Base-by-base conservation (phyloP, 1,140 invertebrate species). In the Pogonomyrmex barbatus region DNA sequence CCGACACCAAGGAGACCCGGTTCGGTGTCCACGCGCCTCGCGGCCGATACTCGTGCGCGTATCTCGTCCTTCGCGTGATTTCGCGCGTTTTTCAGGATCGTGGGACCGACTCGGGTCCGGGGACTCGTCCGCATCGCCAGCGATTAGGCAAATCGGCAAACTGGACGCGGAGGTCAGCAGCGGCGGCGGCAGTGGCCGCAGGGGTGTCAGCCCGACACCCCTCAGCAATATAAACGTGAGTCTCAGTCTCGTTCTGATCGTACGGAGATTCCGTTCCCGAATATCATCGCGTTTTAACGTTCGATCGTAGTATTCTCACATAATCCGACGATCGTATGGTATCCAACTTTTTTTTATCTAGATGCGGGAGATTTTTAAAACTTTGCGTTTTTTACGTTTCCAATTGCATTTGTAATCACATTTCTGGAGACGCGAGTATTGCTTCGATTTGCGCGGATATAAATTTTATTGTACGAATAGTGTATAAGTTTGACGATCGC, bases 181-280 rank as follows among this genome's bases (percentile, higher is more conserved):
- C 75, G 90, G 91, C 77, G 92, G 88, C 91, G 91, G 91, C 90
- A 84, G 88, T 36, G 89, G 93, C 92, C 94, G 94, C 91, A 92
- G 94, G 93, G 94, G 91, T 90, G 79, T 90, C 77, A 94, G 93
- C 90, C 89, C 93, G 83, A 90, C 92, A 68, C 91, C 94, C 81
- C 91, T 95, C 67, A 92, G 89, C 91, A 93, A 85, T 78, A 95
- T 95, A 90, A 95, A 94, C 89, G 94, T 95, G 78, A 95, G 94
- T 94, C 47, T 84, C 45, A 42, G 24, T 30, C 42, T 62, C 39
- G 36, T 45, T 60, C 56, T 33, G 56, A 36, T 81, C 65, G 30
- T 45, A 78, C 8, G 30, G 24, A 24, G 12, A 56, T 36, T 33
- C 6, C 45, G 47, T 17, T 63, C 36, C 0, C n/a, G 17, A 56